Base-by-base conservation (phyloP, 2,113 vertebrate genomes). In the Uria aalge region DNA sequence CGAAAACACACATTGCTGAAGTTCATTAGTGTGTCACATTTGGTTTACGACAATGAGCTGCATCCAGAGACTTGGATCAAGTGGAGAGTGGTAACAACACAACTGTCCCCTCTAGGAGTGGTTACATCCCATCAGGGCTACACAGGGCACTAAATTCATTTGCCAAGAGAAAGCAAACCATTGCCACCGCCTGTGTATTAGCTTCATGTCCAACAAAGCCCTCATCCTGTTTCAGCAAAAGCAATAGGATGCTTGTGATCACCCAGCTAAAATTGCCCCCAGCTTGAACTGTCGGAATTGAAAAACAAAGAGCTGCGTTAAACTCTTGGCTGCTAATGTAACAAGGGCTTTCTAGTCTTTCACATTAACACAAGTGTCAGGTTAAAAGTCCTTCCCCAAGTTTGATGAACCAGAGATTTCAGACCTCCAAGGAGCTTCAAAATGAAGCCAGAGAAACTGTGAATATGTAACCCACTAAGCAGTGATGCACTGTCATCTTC, bases 101-200 rank as follows among this genome's bases (percentile, higher is more conserved):
- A 55, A 40, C 19, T 48, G 80, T 40, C 60, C 29, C 69, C 48
- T 40, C 57, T 5, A 8, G 15, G 38, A 24, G 71, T 2, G n/a
- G 21, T 8, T 24, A 52, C 41, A 86, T 15, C 63, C 78, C 85
- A 55, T 5, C 71, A 60, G 66, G 69, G 23, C 20, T 19, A 9
- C n/a, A 14, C 38, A 11, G 15, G 16, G 26, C 38, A 27, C 12
- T 53, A 6, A 29, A 80, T 34, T 45, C 36, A 34, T 15, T 30
- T 22, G 53, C 57, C 53, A 36, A 27, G 76, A 80, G 60, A 84
- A 52, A 63, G 36, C 22, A 79, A 73, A 32, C 6, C n/a, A 13
- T 32, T 11, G 5, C 19, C 41, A 20, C 15, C 0, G 19, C 52
- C 32, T 3, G 1, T 3, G 9, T 5, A 34, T 15, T 63, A 67